Conservation (phyloP, 2,888 invertebrate genomes). For the Dicyrtomina minuta region DNA sequence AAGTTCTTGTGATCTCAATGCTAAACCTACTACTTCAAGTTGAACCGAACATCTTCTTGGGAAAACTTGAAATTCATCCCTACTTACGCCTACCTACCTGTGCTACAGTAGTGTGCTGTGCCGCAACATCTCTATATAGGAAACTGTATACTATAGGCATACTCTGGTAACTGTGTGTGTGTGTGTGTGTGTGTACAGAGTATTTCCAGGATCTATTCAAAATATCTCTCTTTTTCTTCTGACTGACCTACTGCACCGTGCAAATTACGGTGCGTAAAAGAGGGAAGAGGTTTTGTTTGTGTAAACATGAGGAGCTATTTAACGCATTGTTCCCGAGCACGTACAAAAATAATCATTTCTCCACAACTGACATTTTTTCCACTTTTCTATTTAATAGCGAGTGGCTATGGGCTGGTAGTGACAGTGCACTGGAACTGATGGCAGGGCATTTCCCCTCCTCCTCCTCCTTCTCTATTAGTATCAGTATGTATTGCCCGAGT, state of each 20-base stretch:
- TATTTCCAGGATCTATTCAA: background rate
- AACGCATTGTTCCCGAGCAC: conserved; percentile 39
- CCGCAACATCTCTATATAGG: no score
- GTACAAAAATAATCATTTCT: conserved; percentile 47
- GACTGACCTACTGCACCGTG: conserved; percentile 31
- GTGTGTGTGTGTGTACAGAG: background rate
- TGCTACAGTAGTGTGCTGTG: no score
- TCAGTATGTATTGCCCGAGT: no score
- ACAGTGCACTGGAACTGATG: no score
- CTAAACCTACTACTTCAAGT: background rate
- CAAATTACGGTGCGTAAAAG: conserved; percentile 37
- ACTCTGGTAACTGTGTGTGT: no score
- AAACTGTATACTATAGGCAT: no score
- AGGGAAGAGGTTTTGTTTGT: conserved; percentile 33
- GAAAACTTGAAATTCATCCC: conserved; percentile 1
- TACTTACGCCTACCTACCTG: no score
- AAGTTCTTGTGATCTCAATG: background rate
- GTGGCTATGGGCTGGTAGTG: no score
- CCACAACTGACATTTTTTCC: conserved; percentile 34
- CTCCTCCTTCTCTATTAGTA: conserved; percentile 1
- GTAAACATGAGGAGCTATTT: conserved; percentile 35
- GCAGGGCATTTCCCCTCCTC: conserved; percentile 8
- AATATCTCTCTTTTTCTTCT: background rate
- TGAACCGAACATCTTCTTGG: no score
- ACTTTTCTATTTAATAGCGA: no score